A percentile compares a stretch with the other conserved stretches of the same genome.
Conservation (phyloP, 2,113 vertebrate species). For the human (Homo sapiens) region GRCh38 chr4:86786501-86787000, state of each 20-base stretch:
- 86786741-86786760: neutral
- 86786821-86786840: too few species aligned
- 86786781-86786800: neutral
- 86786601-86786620: neutral
- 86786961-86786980: too few species aligned
- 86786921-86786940: too few species aligned
- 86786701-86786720: neutral
- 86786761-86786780: neutral
- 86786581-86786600: neutral
- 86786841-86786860: too few species aligned
- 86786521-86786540: neutral
- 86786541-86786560: neutral
- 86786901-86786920: too few species aligned
- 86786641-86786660: neutral
- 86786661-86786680: neutral
- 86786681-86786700: neutral
- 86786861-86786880: too few species aligned
- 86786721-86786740: neutral
- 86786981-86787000: too few species aligned
- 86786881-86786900: too few species aligned
- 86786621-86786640: neutral
- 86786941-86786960: too few species aligned
- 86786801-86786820: neutral
- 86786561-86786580: neutral
- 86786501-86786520: neutral